These are phyloP conservation scores for Stenichneumon culpator DNA, from an alignment of 2,888 invertebrate genomes.

Conservation along the genomic window DNA sequence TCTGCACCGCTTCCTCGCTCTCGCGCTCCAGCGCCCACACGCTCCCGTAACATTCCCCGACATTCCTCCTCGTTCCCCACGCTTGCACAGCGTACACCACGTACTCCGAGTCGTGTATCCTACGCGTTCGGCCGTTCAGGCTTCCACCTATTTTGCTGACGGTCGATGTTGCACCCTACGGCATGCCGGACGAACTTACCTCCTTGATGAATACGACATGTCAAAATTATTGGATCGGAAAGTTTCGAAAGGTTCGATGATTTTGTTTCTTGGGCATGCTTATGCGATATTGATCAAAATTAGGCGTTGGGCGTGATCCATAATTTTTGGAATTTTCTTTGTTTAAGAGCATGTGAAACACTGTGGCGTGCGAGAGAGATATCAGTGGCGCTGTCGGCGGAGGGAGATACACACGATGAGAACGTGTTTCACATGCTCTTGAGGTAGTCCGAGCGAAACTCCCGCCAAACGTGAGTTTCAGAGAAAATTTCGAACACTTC, in stretches of 20 bases:
- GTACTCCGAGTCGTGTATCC: constrained; percentile 10
- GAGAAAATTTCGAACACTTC: too few relatives aligned
- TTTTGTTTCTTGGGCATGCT: too few relatives aligned
- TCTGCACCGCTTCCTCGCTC: constrained; percentile 34
- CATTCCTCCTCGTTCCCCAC: constrained; percentile 56
- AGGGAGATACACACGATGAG: too few relatives aligned
- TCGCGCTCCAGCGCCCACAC: constrained; percentile 60
- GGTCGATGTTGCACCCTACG: neutral
- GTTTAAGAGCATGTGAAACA: too few relatives aligned
- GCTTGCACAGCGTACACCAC: constrained; percentile 23
- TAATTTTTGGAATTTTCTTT: too few relatives aligned
- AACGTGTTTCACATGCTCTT: too few relatives aligned
- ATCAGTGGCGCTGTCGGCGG: too few relatives aligned
- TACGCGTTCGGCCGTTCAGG: constrained; percentile 29
- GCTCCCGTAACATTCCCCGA: constrained; percentile 67
- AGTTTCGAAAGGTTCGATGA: neutral
- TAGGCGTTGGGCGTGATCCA: too few relatives aligned
- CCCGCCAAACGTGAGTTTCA: too few relatives aligned
- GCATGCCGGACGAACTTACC: neutral
- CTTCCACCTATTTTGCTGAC: constrained; percentile 16
- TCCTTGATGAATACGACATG: neutral
- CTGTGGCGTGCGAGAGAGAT: too few relatives aligned
- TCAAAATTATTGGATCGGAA: neutral
- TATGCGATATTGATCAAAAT: too few relatives aligned
- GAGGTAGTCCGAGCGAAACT: too few relatives aligned